Base-by-base conservation (phyloP, 2,888 invertebrate genomes). In the Sarcophaga variegata region DNA sequence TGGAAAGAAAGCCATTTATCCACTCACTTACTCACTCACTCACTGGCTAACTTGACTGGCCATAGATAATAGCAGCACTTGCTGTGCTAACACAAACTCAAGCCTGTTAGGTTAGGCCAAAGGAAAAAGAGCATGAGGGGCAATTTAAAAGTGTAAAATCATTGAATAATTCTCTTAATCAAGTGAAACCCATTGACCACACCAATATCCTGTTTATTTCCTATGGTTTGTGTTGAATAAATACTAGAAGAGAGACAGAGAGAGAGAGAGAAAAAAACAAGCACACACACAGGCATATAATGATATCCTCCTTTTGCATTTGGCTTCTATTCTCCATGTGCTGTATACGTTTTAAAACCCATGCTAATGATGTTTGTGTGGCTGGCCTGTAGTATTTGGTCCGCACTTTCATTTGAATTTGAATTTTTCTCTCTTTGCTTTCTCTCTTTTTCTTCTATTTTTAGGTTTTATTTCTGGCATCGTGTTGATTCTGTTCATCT, bases 171-270 rank as follows among this genome's bases (percentile, higher is more conserved):
- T 49, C 27, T 70, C n/a, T 27, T 63, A 27, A 54, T 45, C 62
- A 71, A 71, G 63, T 47, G 25, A 63, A 78, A 54, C 54, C 78
- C 69, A 70, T 60, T 78, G 62, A 69, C 78, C 78, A 62, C 78
- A 70, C 78, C 45, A 75, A 75, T 75, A 75, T 75, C 64, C 75
- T 75, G 75, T 78, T 78, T 69, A 25, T 69, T 67, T 20, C 12
- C 14, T 67, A 69, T 47, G 20, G 25, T 54, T 5, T 54, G 17
- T 54, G 54, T 12, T 54, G 17, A 17, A 17, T 54, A 54, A 54
- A 54, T 17, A 54, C 17, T 4, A 54, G 4, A 0, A 54, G 17
- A 14, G 54, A 54, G 17, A 54, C 8, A 54, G 54, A 54, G 17
- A 14, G 54, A 17, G 5, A 54, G 17, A 14, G 4, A 14, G 12